phyloP scores from a whole-genome alignment of 2,888 invertebrate species.

The Spisula solida region DNA sequence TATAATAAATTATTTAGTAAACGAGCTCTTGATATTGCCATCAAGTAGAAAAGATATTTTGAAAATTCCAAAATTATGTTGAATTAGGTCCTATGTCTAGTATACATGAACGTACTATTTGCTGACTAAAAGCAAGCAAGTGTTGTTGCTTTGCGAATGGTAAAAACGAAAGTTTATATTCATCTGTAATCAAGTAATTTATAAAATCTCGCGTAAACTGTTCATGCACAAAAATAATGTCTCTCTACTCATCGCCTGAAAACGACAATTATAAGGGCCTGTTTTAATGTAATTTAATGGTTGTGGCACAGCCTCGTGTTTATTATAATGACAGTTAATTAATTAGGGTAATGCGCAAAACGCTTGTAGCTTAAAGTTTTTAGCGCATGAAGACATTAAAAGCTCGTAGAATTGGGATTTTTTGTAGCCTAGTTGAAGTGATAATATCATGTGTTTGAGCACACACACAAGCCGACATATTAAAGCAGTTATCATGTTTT shows the following conservation, averaged over 20 bases:
- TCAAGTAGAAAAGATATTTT: no score
- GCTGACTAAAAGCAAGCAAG: no score
- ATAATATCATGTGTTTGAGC: not conserved
- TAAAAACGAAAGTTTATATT: no score
- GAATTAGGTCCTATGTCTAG: no score
- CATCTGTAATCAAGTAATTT: no score
- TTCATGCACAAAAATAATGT: no score
- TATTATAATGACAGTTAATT: not conserved
- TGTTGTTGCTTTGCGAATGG: no score
- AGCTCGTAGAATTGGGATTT: not conserved
- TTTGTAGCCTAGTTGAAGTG: not conserved
- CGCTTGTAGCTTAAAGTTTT: not conserved
- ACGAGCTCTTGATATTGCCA: no score
- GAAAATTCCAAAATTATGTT: no score
- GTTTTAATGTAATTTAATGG: conserved; percentile 7
- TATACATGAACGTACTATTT: no score
- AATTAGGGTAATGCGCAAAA: conserved; percentile 8
- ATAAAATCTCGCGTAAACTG: no score
- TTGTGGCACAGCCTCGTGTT: not conserved
- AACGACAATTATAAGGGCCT: not conserved
- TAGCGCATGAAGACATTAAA: not conserved
- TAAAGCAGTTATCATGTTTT: not conserved
- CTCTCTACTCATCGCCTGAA: not conserved
- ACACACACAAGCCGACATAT: not conserved
- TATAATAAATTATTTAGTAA: no score